A percentile compares a stretch with the other conserved stretches of the same genome.
phyloP scores from a whole-genome alignment of 2,888 invertebrate species.

The Drosophila neonasuta region DNA sequence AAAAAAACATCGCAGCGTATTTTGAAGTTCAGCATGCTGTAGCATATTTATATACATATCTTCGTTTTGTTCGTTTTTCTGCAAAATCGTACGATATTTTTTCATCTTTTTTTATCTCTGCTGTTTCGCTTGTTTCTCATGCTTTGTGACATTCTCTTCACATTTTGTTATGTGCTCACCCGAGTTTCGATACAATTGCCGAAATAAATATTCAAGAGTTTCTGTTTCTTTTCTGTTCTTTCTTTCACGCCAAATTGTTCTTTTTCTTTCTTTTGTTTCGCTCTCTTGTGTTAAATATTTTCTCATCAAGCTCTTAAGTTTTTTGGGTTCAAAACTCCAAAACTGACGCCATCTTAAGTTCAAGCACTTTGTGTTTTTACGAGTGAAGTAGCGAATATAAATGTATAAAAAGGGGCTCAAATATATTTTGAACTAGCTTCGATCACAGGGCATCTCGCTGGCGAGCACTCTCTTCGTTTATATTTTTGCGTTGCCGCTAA shows the following conservation, averaged over 20 bases:
- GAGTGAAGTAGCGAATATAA: background rate
- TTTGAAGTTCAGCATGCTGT: slow-evolving; percentile 2
- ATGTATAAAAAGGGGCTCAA: background rate
- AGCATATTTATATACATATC: slow-evolving; percentile 30
- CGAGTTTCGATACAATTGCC: slow-evolving; percentile 43
- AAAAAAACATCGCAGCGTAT: slow-evolving; percentile 16
- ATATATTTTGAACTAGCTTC: background rate
- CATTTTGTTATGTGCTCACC: slow-evolving; percentile 21
- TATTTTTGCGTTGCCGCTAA: background rate
- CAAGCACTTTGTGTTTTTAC: background rate
- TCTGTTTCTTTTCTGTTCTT: slow-evolving; percentile 6
- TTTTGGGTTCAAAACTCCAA: background rate
- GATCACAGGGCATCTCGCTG: background rate
- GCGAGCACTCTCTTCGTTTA: background rate
- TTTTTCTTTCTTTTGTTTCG: background rate
- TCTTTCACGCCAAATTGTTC: slow-evolving; percentile 16
- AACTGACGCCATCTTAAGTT: background rate
- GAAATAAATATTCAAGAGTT: slow-evolving; percentile 42
- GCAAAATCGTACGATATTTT: slow-evolving; percentile 73
- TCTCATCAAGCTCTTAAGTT: background rate
- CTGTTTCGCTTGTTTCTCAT: slow-evolving; percentile 56
- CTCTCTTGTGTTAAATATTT: slow-evolving; percentile 15
- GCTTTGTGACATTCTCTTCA: slow-evolving; percentile 44
- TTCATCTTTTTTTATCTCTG: slow-evolving; percentile 30
- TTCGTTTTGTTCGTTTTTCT: slow-evolving; percentile 51